Evolutionary conservation across 2,113 vertebrate genomes (phyloP).

Genomic region (Setophaga petechia): DNA sequence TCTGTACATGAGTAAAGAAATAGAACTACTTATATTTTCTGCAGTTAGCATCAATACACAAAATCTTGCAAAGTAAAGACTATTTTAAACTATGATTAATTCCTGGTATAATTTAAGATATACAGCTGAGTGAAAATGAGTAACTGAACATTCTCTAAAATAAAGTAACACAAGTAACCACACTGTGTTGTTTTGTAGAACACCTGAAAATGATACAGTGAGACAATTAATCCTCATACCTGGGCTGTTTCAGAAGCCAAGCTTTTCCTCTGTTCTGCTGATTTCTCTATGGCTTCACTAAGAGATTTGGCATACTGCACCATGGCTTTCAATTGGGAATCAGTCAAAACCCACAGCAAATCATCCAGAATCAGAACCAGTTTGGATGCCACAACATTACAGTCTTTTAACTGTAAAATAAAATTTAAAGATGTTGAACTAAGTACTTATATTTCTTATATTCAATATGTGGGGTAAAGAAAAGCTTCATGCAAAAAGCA

Average conservation of each 20-base stretch:
- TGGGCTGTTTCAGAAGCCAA: slow-evolving; percentile 89
- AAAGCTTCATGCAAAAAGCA: not conserved
- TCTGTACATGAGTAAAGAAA: not conserved
- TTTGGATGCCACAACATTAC: slow-evolving; percentile 96
- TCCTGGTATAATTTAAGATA: not conserved
- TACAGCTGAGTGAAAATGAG: not conserved
- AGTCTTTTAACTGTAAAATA: slow-evolving; percentile 88
- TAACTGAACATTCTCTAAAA: not conserved
- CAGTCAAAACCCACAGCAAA: slow-evolving; percentile 96
- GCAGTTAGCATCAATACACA: not conserved
- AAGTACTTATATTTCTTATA: not conserved
- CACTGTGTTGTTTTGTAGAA: not conserved
- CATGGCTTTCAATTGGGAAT: slow-evolving; percentile 98
- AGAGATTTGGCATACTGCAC: slow-evolving; percentile 98
- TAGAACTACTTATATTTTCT: not conserved
- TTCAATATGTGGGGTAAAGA: not conserved
- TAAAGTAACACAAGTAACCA: not conserved
- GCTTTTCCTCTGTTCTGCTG: slow-evolving; percentile 95
- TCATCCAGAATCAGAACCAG: slow-evolving; percentile 94
- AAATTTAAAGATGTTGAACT: not conserved
- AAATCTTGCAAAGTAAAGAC: not conserved
- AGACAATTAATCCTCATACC: slow-evolving; percentile 66
- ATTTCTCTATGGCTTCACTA: slow-evolving; percentile 97
- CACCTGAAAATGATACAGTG: not conserved
- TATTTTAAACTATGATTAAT: not conserved